Evolutionary conservation across 2,113 vertebrate genomes (phyloP).

Genomic region (Hucho hucho): DNA sequence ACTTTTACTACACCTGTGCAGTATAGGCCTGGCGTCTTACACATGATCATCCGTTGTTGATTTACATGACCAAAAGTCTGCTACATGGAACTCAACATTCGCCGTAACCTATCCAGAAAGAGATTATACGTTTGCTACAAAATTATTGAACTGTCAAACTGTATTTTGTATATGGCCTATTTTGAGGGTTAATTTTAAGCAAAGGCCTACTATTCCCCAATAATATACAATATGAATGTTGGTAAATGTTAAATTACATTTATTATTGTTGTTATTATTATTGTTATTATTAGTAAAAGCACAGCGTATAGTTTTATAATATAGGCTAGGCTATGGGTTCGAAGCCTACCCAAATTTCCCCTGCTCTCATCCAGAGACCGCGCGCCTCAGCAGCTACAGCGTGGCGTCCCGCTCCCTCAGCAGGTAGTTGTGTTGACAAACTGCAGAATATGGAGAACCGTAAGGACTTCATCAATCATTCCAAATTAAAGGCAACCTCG

Average conservation of each 20-base stretch:
- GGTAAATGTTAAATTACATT: neutral
- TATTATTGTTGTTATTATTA: neutral
- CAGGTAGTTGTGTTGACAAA: constrained; percentile 84
- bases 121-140: no score
- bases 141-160: no score
- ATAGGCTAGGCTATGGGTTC: neutral
- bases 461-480: constrained; percentile 88
- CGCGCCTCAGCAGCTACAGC: constrained; percentile 66
- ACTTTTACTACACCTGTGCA: no score
- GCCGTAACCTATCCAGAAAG: no score
- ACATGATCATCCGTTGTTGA: no score
- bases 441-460: constrained; percentile 78
- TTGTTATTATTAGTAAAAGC: neutral
- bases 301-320: neutral
- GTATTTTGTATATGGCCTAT: no score
- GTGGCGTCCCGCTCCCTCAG: constrained; percentile 76
- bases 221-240: no score
- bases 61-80: no score
- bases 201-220: no score
- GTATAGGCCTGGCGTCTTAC: no score
- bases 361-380: neutral
- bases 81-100: no score
- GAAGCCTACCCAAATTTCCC: neutral
- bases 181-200: no score
- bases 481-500: constrained; percentile 85